Evolutionary conservation across 2,113 vertebrate genomes (phyloP).

Genomic region (Haemorhous mexicanus): DNA sequence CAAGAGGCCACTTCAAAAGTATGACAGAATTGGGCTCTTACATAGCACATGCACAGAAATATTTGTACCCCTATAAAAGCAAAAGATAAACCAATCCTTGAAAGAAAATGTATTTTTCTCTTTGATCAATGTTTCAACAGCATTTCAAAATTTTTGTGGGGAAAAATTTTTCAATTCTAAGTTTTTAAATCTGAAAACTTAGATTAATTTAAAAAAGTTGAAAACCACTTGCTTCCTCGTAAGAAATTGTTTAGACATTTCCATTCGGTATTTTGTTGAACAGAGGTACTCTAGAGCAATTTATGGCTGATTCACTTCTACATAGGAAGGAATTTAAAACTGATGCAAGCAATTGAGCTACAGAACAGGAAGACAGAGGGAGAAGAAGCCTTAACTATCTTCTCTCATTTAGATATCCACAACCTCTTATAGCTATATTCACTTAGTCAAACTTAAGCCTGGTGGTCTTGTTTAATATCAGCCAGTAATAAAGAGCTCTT

Average conservation of each 20-base stretch:
- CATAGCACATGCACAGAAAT: neutral
- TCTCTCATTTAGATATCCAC: conserved; percentile 39
- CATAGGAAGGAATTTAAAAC: conserved; percentile 6
- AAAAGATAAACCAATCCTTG: neutral
- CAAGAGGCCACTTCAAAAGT: neutral
- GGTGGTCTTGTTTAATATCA: conserved; percentile 85
- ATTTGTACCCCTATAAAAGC: neutral
- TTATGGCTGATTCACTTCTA: neutral
- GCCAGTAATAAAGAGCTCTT: conserved; percentile 93
- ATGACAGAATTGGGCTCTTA: neutral
- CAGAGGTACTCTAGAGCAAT: neutral
- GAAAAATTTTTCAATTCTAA: neutral
- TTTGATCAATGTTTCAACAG: neutral
- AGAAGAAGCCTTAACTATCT: neutral
- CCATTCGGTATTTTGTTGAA: neutral
- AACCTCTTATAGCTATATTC: conserved; percentile 72
- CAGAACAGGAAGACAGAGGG: neutral
- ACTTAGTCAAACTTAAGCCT: conserved; percentile 72
- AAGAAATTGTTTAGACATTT: neutral
- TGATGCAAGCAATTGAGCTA: conserved; percentile 21
- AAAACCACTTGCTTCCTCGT: neutral
- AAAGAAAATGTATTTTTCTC: neutral
- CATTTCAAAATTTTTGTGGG: neutral
- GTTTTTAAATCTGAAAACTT: neutral
- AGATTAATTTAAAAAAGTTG: neutral